Conservation (phyloP, 2,113 vertebrate species). For the Stercorarius parasiticus region DNA sequence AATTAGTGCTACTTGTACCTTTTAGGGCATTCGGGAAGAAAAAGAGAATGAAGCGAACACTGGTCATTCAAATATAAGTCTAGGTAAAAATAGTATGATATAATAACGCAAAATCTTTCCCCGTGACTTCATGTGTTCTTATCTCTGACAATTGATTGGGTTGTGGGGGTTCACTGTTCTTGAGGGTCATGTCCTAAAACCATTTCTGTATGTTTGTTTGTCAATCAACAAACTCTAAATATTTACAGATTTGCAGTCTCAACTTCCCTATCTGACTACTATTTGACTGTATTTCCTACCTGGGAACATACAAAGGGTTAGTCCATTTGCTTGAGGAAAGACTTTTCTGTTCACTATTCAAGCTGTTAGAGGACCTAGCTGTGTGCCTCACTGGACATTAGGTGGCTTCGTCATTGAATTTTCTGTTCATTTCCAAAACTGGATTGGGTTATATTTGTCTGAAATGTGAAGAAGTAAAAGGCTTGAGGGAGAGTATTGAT, state of each 20-base stretch:
- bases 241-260: accelerated
- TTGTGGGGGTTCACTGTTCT: background rate
- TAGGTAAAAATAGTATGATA: background rate
- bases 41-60: background rate
- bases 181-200: background rate
- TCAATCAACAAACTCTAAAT: background rate
- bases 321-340: background rate
- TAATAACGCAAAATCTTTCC: background rate
- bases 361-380: background rate
- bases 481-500: background rate
- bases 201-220: background rate
- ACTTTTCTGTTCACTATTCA: background rate
- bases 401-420: background rate
- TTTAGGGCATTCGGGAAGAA: background rate
- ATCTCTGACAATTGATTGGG: background rate
- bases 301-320: background rate
- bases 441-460: background rate
- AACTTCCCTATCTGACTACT: background rate
- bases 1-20: background rate
- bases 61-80: background rate
- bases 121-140: background rate
- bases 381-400: background rate
- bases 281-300: background rate
- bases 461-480: background rate
- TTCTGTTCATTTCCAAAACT: background rate